These are phyloP conservation scores for Ephydatia muelleri DNA, from an alignment of 37 sponge, comb jelly and placozoan genomes.

Conservation along the genomic window DNA sequence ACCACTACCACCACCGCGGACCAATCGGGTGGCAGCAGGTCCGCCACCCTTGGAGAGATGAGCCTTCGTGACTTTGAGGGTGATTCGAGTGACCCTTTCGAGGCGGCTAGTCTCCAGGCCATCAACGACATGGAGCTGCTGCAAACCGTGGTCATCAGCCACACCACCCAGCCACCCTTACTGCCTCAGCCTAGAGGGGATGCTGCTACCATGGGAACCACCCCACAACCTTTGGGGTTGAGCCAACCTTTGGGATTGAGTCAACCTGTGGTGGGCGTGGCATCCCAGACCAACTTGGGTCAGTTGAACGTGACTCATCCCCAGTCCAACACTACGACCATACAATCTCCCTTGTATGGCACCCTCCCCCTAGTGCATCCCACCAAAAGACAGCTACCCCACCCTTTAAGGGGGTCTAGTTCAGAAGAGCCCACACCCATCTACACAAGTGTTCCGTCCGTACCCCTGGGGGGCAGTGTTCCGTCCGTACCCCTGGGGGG, in stretches of 20 bases:
- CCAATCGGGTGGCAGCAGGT: no score
- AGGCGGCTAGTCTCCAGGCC: conserved; percentile 65
- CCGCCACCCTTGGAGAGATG: conserved; percentile 55
- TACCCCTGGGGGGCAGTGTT: no score
- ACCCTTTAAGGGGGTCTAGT: neutral
- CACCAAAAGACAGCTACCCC: neutral
- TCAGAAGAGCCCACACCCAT: neutral
- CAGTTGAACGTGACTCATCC: neutral
- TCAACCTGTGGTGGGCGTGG: neutral
- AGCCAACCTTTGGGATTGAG: no score
- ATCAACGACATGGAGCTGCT: conserved; percentile 73
- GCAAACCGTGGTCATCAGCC: conserved; percentile 63
- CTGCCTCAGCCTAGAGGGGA: conserved; percentile 30
- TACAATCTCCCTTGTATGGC: no score
- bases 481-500: no score
- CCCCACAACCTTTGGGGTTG: conserved; percentile 13
- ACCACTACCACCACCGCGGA: no score
- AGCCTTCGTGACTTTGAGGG: conserved; percentile 58
- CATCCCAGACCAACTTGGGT: neutral
- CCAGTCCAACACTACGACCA: neutral
- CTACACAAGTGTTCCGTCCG: no score
- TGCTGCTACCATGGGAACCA: neutral
- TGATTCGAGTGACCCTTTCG: conserved; percentile 62
- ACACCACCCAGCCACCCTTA: no score
- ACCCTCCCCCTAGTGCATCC: neutral